These are phyloP conservation scores for Dynastes maya DNA, from an alignment of 2,888 invertebrate genomes.

Conservation along the genomic window DNA sequence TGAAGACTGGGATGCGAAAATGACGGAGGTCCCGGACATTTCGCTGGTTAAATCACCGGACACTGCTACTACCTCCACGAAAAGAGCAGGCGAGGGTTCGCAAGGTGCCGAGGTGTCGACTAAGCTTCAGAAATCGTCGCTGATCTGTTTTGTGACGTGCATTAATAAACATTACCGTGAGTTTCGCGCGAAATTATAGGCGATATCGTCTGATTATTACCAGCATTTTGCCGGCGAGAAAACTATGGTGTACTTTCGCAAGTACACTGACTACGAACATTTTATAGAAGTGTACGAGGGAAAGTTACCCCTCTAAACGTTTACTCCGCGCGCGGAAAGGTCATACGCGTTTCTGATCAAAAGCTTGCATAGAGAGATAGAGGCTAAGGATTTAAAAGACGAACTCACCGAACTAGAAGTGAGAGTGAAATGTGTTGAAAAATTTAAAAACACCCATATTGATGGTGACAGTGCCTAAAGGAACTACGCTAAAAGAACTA, in stretches of 20 bases:
- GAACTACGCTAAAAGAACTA: too few species aligned
- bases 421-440: background rate
- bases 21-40: too few species aligned
- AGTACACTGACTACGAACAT: background rate
- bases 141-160: conserved; percentile 1
- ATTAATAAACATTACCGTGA: background rate
- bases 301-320: background rate
- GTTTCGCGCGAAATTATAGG: background rate
- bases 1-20: too few species aligned
- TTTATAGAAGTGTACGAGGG: background rate
- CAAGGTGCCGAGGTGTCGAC: too few species aligned
- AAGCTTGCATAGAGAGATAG: background rate
- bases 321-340: background rate
- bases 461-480: too few species aligned
- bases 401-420: background rate
- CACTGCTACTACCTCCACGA: too few species aligned
- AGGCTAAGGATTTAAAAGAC: too few species aligned
- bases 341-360: background rate
- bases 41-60: too few species aligned
- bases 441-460: background rate
- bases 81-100: too few species aligned
- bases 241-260: too few species aligned
- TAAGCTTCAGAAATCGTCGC: background rate
- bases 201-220: background rate
- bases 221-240: background rate